phyloP scores from a whole-genome alignment of 37 sponge, comb jelly and placozoan species.

The Chondrilla cf. caribensis region DNA sequence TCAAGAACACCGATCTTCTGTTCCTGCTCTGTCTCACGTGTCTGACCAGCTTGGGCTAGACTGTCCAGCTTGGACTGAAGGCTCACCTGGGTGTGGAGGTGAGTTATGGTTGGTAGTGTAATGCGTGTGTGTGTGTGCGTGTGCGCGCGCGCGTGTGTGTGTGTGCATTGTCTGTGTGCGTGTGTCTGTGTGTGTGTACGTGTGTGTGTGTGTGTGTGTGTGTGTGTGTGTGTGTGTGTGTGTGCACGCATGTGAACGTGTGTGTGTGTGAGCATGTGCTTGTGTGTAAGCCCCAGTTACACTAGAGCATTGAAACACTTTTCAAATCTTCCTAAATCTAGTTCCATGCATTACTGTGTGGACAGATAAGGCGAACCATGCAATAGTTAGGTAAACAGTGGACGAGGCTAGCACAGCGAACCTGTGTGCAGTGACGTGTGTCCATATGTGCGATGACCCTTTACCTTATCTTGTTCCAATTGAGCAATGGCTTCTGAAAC shows the following conservation, averaged over 20 bases:
- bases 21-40: constrained; percentile 24
- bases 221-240: too few relatives aligned
- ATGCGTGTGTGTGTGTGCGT: neutral
- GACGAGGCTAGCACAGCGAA: too few relatives aligned
- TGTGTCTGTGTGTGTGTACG: too few relatives aligned
- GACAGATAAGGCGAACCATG: neutral
- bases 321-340: too few relatives aligned
- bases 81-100: constrained; percentile 11
- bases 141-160: too few relatives aligned
- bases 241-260: too few relatives aligned
- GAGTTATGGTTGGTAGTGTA: neutral
- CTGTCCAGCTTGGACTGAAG: constrained; percentile 49
- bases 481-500: constrained; percentile 63
- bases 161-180: too few relatives aligned
- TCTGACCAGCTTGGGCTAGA: neutral
- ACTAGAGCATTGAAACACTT: neutral
- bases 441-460: neutral
- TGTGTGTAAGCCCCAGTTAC: too few relatives aligned
- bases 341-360: too few relatives aligned
- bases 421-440: neutral
- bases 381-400: too few relatives aligned
- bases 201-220: too few relatives aligned
- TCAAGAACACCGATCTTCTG: constrained; percentile 35
- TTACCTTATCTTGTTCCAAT: constrained; percentile 77
- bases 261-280: too few relatives aligned